A percentile compares a stretch with the other conserved stretches of the same genome.
These are phyloP conservation scores for Spea multiplicata DNA, from an alignment of 2,113 vertebrate genomes.

Conservation along the genomic window DNA sequence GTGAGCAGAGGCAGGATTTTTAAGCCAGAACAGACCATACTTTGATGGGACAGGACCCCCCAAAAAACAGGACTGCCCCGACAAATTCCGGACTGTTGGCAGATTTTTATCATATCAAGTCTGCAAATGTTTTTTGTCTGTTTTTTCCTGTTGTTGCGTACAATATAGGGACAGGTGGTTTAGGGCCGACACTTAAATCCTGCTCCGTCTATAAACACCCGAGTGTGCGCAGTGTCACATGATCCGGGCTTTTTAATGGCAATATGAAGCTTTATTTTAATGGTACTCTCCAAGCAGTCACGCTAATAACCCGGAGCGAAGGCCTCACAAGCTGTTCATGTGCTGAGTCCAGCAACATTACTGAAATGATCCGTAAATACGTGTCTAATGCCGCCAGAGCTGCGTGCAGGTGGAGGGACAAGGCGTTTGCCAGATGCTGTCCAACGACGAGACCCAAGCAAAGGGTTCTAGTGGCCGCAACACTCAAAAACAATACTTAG, in stretches of 20 bases:
- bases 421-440: slow-evolving; percentile 5
- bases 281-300: slow-evolving; percentile 31
- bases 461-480: background rate
- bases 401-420: slow-evolving; percentile 23
- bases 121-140: no score
- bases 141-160: background rate
- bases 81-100: no score
- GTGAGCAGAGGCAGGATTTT: no score
- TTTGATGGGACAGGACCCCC: no score
- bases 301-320: slow-evolving; percentile 39
- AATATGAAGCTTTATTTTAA: slow-evolving; percentile 25
- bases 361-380: slow-evolving; percentile 29
- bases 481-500: no score
- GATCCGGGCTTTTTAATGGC: slow-evolving; percentile 25
- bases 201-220: slow-evolving; percentile 13
- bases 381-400: slow-evolving; percentile 22
- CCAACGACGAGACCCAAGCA: background rate
- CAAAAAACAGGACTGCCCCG: no score
- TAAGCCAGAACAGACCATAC: no score
- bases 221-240: slow-evolving; percentile 8
- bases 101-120: no score
- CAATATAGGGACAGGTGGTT: slow-evolving; percentile 28
- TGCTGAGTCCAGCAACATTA: slow-evolving; percentile 35
- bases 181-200: slow-evolving; percentile 24
- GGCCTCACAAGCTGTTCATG: slow-evolving; percentile 34